Evolutionary conservation across 2,113 vertebrate genomes (phyloP).

Genomic region (Gnathochromis pfefferi): DNA sequence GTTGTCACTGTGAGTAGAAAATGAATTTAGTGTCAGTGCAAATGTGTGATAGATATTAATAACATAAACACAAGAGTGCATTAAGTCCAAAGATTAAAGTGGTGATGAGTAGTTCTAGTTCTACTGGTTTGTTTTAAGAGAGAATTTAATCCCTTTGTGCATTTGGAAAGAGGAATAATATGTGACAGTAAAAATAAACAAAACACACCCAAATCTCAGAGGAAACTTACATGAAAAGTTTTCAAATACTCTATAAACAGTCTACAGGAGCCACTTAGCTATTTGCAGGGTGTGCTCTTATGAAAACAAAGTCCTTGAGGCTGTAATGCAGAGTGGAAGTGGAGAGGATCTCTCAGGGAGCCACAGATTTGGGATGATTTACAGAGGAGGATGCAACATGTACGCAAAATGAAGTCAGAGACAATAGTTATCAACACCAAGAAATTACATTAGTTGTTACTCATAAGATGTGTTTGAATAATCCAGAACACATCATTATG

Average conservation of each 20-base stretch:
- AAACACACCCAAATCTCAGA: not conserved
- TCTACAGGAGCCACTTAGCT: not conserved
- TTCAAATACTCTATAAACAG: not conserved
- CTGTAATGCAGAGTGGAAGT: constrained; percentile 12
- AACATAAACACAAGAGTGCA: not conserved
- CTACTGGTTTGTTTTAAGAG: not conserved
- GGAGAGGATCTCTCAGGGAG: constrained; percentile 11
- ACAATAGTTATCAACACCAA: not conserved
- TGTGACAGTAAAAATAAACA: not conserved
- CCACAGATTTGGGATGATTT: constrained; percentile 20
- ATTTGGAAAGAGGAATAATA: not conserved
- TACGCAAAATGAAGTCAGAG: not conserved
- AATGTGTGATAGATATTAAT: not conserved
- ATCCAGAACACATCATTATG: not conserved
- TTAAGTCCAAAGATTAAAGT: not conserved
- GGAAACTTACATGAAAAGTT: not conserved
- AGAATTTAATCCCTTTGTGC: not conserved
- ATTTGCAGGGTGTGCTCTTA: not conserved
- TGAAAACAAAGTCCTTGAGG: constrained; percentile 14
- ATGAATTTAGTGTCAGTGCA: not conserved
- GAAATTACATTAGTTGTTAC: not conserved
- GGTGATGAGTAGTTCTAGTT: not conserved
- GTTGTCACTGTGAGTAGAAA: constrained; percentile 88
- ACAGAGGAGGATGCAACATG: not conserved
- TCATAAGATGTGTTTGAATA: not conserved